Conservation (phyloP, 2,888 invertebrate genomes). For the Epinotia demarniana region DNA sequence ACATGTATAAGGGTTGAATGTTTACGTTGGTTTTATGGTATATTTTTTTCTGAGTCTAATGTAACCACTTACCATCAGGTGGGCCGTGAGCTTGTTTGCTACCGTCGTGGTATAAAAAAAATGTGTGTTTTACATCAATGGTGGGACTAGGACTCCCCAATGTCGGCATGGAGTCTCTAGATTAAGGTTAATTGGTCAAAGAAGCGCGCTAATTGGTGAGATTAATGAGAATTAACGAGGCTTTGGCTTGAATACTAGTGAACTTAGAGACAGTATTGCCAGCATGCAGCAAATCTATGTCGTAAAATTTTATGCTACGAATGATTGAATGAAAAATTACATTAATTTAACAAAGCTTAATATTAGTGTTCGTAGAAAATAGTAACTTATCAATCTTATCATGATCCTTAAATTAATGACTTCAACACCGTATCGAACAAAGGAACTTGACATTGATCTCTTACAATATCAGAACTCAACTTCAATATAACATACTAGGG, state of each 20-base stretch:
- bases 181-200: constrained; percentile 31
- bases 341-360: neutral
- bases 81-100: too few species aligned
- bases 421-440: neutral
- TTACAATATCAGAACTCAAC: neutral
- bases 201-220: constrained; percentile 16
- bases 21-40: too few species aligned
- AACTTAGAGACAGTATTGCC: neutral
- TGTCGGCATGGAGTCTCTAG: neutral
- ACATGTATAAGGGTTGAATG: neutral
- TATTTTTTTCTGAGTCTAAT: neutral
- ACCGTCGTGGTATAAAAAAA: too few species aligned
- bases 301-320: neutral
- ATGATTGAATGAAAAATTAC: neutral
- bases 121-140: neutral
- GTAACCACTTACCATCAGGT: too few species aligned
- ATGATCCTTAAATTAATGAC: constrained; percentile 1
- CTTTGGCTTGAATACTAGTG: constrained; percentile 22
- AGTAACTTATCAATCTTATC: constrained; percentile 4
- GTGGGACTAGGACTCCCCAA: neutral
- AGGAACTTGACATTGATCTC: neutral
- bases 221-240: constrained; percentile 8
- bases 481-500: neutral
- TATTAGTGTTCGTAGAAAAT: neutral
- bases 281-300: neutral